A percentile compares a stretch with the other conserved stretches of the same genome.
Conservation (phyloP, 2,113 vertebrate genomes). For the Neogobius melanostomus region DNA sequence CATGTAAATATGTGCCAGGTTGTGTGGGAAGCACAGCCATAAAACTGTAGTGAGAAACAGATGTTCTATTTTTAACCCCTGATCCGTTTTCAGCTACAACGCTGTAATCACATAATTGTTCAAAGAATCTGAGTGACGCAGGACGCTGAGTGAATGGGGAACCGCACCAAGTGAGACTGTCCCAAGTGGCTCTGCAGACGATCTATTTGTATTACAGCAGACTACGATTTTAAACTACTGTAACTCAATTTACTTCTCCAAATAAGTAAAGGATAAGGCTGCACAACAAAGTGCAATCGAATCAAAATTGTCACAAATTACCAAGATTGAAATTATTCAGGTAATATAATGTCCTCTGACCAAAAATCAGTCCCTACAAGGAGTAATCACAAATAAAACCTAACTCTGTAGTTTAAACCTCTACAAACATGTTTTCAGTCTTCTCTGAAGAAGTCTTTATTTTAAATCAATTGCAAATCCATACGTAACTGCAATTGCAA, state of each 20-base stretch:
- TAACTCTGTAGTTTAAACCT: too few species aligned
- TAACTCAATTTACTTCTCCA: background rate
- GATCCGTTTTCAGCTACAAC: slow-evolving; percentile 63
- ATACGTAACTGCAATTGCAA: too few species aligned
- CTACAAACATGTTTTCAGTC: too few species aligned
- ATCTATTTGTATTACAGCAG: background rate
- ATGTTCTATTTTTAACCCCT: slow-evolving; percentile 76
- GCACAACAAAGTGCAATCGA: too few species aligned
- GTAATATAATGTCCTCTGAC: too few species aligned
- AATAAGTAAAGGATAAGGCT: background rate
- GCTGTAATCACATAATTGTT: slow-evolving; percentile 75
- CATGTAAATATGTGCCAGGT: slow-evolving; percentile 73
- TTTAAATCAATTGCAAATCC: too few species aligned
- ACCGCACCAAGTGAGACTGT: slow-evolving; percentile 37
- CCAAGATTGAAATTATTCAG: too few species aligned
- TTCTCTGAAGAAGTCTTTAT: too few species aligned
- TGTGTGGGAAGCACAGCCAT: slow-evolving; percentile 69
- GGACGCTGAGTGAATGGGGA: slow-evolving; percentile 28
- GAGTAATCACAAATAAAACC: too few species aligned
- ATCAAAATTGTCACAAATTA: too few species aligned
- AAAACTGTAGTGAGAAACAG: slow-evolving; percentile 70
- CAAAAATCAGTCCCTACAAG: too few species aligned
- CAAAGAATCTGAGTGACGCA: slow-evolving; percentile 65
- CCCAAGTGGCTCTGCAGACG: background rate
- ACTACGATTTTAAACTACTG: background rate